Base-by-base conservation (phyloP, 1,140 invertebrate species). In the Aradophagus sp. region DNA sequence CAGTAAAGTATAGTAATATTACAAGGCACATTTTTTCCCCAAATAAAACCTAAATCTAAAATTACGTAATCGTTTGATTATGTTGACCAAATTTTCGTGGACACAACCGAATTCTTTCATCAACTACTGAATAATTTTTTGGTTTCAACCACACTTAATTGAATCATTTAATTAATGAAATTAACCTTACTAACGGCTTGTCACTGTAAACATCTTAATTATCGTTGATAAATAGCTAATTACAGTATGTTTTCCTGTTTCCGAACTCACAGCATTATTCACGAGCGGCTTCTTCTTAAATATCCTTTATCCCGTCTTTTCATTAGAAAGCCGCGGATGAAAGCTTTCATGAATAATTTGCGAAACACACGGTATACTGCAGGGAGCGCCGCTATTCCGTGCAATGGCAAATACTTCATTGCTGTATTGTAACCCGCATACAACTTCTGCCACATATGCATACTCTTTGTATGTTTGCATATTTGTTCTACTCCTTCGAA, bases 321-420 rank as follows among this genome's bases (percentile, higher is more conserved):
- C 31, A 62, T 50, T 52, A 44, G 15, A 11, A 52, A 44, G 35
- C 15, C 48, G 20, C 48, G 13, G 32, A 31, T 53, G 27, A 63
- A 53, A 45, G 59, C 39, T 44, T 39, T 11, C 47, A 39, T 48
- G 23, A 53, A 63, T 63, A 45, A 53, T 45, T 53, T 38, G 27
- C 15, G 17, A 36, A 35, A 48, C 20, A 31, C 20, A 19, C n/a
- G 13, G 26, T 13, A 29, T 16, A 44, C 23, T 44, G 15, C 19
- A 23, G 8, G 7, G 15, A 5, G 13, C 32, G 2, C 11, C n/a
- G n/a, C 48, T 34, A 59, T 59, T 32, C 20, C 12, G 27, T 16
- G 15, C 31, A 23, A 59, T 20, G 11, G 13, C 39, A 47, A 58
- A 47, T 47, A 58, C 35, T 48, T 48, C 44, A 31, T 48, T 34